phyloP scores from a whole-genome alignment of 2,797 vertebrate species.

The Philypnodon macrostomus region DNA sequence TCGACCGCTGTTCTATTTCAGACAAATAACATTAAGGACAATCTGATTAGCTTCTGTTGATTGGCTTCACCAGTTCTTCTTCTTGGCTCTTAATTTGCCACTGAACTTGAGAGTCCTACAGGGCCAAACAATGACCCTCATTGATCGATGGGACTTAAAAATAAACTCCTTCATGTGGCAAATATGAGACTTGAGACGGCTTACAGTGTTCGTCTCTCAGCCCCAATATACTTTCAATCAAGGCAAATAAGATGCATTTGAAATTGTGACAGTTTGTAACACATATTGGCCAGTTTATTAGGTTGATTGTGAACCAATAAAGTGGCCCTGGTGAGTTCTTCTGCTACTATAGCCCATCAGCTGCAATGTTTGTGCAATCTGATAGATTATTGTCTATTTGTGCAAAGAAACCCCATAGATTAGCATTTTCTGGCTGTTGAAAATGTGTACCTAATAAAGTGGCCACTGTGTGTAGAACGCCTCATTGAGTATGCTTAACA shows the following conservation, averaged over 20 bases:
- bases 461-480: conserved; percentile 5
- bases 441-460: background rate
- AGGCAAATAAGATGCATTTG: background rate
- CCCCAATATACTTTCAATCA: background rate
- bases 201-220: conserved; percentile 2
- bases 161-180: conserved; percentile 32
- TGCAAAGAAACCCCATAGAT: no score
- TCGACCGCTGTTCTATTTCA: no score
- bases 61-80: conserved; percentile 7
- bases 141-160: conserved; percentile 49
- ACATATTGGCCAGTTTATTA: no score
- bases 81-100: background rate
- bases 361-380: no score
- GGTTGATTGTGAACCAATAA: no score
- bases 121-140: conserved; percentile 32
- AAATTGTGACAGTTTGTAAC: no score
- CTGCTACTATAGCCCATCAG: no score
- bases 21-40: conserved; percentile 50
- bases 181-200: conserved; percentile 4
- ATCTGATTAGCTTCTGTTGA: conserved; percentile 43
- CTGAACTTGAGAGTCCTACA: conserved; percentile 34
- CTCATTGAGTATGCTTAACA: conserved; percentile 15
- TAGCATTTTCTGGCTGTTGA: no score
- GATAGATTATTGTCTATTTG: no score
- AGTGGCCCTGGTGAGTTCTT: no score